A percentile compares a stretch with the other conserved stretches of the same genome.
These are phyloP conservation scores for Parambassis ranga DNA, from an alignment of 2,797 vertebrate genomes.

Conservation along the genomic window DNA sequence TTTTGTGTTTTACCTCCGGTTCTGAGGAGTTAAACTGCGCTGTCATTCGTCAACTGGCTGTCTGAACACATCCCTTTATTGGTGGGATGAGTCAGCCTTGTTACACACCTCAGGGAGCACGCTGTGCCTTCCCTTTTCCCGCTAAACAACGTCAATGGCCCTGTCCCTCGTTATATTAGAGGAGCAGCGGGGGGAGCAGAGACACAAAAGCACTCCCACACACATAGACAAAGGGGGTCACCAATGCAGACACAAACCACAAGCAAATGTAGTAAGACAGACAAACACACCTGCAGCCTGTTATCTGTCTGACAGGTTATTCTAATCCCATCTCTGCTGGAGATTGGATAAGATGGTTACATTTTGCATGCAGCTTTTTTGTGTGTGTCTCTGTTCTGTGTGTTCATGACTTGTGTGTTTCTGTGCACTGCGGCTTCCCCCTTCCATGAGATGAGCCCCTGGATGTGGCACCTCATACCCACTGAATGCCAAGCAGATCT, in stretches of 20 bases:
- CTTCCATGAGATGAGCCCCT: constrained; percentile 1
- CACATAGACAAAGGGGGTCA: constrained; percentile 42
- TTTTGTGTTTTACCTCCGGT: constrained; percentile 4
- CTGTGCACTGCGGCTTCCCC: constrained; percentile 4
- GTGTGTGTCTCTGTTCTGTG: not conserved
- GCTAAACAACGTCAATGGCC: constrained; percentile 61
- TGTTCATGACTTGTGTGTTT: not conserved
- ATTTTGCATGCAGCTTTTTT: not conserved
- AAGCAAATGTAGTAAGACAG: not conserved
- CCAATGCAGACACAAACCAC: constrained; percentile 12
- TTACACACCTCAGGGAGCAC: constrained; percentile 66
- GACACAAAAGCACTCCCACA: constrained; percentile 38
- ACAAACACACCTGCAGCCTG: constrained; percentile 11
- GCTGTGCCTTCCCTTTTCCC: constrained; percentile 50
- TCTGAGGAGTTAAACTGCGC: constrained; percentile 46
- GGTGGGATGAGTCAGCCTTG: constrained; percentile 75
- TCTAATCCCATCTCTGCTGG: constrained; percentile 22
- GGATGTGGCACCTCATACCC: constrained; percentile 22
- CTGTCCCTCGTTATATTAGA: constrained; percentile 44
- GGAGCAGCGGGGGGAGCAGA: constrained; percentile 41
- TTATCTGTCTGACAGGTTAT: constrained; percentile 23
- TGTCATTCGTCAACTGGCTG: constrained; percentile 21
- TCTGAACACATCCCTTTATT: constrained; percentile 49
- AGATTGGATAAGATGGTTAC: not conserved
- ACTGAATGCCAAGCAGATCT: constrained; percentile 43